Evolutionary conservation across 2,888 invertebrate genomes (phyloP), one percentile per base, ranked within the genome.

Genomic region (Amorpha juglandis): DNA sequence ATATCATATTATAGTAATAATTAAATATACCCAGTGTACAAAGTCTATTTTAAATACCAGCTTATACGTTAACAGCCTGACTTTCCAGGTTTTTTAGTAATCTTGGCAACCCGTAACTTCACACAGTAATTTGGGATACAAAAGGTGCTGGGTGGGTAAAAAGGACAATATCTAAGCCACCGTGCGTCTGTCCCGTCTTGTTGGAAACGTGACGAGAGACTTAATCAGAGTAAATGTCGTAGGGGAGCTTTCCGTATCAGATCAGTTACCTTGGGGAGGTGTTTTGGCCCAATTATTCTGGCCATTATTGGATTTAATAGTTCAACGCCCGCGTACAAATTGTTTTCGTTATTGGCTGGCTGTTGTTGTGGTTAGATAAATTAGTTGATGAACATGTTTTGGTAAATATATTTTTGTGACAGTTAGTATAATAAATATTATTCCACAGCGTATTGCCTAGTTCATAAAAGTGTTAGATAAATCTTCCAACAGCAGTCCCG

Each of bases 181-280:
- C 11, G 63, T 64, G 68, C 64, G 70, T 70, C 69, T 70, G 70
- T 67, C 68, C 65, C 62, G 67, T 62, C 71, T 72, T 63, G 70
- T 72, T 73, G 70, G 63, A 69, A 64, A 75, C 75, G 75, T 75
- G 75, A 68, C 70, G 51, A 58, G 62, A 45, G 63, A 45, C 55
- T 69, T 72, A 75, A 74, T 73, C 70, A 70, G 71, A 71, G 68
- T 68, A 62, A 67, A 63, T 69, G 66, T 53, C 53, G 53, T 58
- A 58, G 33, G 58, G 42, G 58, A 58, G 58, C 58, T 19, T 35
- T 35, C 33, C 53, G 35, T 53, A 53, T 58, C 38, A 58, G 58
- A 58, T 58, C 58, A 42, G 42, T 58, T 58, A 38, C 58, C 58
- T 11, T 42, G 42, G 58, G 58, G 38, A 19, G 58, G 58, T 42